Conservation (phyloP, 2,888 invertebrate genomes). For the Nomada lathburiana region DNA sequence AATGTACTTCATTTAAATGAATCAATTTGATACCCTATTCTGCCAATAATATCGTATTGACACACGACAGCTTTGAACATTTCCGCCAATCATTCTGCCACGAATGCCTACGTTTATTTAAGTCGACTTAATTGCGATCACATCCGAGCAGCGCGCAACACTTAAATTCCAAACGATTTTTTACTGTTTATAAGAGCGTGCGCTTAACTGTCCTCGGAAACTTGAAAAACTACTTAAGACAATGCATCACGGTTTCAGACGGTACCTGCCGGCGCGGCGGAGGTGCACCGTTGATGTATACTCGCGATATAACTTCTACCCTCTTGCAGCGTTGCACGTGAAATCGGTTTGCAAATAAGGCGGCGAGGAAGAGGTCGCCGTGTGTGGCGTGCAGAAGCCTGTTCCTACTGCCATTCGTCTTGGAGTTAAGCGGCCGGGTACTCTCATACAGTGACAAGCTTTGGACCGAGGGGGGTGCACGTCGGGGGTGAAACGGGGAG, state of each 20-base stretch:
- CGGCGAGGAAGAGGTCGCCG: constrained; percentile 58
- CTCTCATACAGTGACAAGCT: constrained; percentile 56
- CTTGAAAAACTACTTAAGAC: constrained; percentile 37
- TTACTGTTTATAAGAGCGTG: background rate
- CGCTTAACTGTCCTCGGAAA: background rate
- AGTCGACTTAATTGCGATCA: too few relatives aligned
- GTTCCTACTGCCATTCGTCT: constrained; percentile 68
- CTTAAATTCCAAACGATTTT: too few relatives aligned
- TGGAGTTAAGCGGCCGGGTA: constrained; percentile 69
- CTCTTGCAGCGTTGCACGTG: constrained; percentile 59
- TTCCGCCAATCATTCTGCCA: too few relatives aligned
- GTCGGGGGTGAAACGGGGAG: background rate
- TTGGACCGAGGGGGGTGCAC: constrained; percentile 18
- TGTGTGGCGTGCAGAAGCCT: constrained; percentile 65
- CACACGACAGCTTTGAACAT: too few relatives aligned
- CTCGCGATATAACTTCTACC: constrained; percentile 56
- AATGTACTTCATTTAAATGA: too few relatives aligned
- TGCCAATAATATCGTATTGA: too few relatives aligned
- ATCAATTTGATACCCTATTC: too few relatives aligned
- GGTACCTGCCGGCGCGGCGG: constrained; percentile 37
- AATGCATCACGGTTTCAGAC: constrained; percentile 54
- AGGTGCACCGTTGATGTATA: constrained; percentile 52
- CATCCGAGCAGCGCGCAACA: too few relatives aligned
- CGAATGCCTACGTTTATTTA: too few relatives aligned
- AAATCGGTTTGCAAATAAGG: constrained; percentile 74